Percentiles rank a stretch among this genome's conserved stretches.
Evolutionary conservation across 2,113 vertebrate genomes (phyloP).

Genomic region (Phalacrocorax carbo): DNA sequence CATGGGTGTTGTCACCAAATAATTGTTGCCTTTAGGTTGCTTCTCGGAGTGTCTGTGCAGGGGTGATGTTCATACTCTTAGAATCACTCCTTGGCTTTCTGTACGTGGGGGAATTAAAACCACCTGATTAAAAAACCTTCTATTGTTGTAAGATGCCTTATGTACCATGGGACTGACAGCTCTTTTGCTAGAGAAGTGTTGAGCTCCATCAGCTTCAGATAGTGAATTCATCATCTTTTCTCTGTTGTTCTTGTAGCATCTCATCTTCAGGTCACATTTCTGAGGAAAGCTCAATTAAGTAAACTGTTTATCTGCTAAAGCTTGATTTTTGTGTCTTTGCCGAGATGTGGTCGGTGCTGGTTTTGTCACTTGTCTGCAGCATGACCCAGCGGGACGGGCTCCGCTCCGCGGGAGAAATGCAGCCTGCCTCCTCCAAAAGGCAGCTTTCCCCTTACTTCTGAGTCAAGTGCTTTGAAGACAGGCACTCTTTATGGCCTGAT

Average conservation of each 20-base stretch:
- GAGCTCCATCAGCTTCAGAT: background rate
- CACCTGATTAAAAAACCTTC: background rate
- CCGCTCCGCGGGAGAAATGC: background rate
- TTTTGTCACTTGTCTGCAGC: background rate
- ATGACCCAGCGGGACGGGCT: background rate
- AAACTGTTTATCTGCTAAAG: background rate
- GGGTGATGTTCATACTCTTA: background rate
- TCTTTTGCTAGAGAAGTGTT: background rate
- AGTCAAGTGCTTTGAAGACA: background rate
- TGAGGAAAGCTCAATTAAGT: background rate
- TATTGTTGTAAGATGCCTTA: background rate
- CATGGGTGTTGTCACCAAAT: background rate
- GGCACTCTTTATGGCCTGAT: fast-evolving
- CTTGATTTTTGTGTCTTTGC: background rate
- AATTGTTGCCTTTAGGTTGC: background rate
- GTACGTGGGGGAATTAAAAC: background rate
- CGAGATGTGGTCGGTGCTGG: background rate
- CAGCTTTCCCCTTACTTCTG: background rate
- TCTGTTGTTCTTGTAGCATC: background rate
- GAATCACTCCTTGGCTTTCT: background rate
- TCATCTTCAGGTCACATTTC: background rate
- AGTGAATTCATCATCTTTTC: background rate
- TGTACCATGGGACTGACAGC: background rate
- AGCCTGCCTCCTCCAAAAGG: background rate
- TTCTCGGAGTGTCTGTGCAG: fast-evolving